These are phyloP conservation scores for Kryptolebias ocellatus DNA, from an alignment of 2,797 vertebrate genomes.

Conservation along the genomic window DNA sequence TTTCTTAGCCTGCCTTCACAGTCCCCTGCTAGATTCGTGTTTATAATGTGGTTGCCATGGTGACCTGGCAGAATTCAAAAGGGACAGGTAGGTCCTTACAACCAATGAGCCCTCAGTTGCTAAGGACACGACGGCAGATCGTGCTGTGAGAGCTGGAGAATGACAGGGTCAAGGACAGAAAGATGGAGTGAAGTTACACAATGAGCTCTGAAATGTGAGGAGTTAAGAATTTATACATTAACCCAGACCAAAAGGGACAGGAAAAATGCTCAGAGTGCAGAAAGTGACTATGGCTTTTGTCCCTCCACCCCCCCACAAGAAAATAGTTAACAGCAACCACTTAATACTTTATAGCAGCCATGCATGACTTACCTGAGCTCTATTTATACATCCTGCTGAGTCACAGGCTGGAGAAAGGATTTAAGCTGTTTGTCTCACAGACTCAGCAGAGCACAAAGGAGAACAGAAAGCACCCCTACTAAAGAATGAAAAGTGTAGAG, in stretches of 20 bases:
- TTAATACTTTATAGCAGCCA: slow-evolving; percentile 38
- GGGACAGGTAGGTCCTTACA: slow-evolving; percentile 67
- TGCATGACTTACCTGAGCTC: slow-evolving; percentile 55
- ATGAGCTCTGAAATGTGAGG: slow-evolving; percentile 3
- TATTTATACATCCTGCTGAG: slow-evolving; percentile 58
- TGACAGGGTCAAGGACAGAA: slow-evolving; percentile 44
- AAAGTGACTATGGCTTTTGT: slow-evolving; percentile 2
- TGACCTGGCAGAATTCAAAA: slow-evolving; percentile 62
- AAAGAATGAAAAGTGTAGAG: slow-evolving; percentile 9
- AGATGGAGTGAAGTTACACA: slow-evolving; percentile 12
- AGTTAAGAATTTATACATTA: not conserved
- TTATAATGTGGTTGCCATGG: slow-evolving; percentile 74
- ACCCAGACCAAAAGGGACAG: slow-evolving; percentile 12
- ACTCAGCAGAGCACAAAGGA: slow-evolving; percentile 45
- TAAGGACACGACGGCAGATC: slow-evolving; percentile 62
- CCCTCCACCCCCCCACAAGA: not conserved
- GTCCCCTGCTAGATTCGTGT: slow-evolving; percentile 53
- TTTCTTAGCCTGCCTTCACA: slow-evolving; percentile 45
- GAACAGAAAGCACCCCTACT: slow-evolving; percentile 21
- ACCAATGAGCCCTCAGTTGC: slow-evolving; percentile 76
- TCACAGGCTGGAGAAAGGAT: slow-evolving; percentile 42
- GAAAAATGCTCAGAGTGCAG: not conserved
- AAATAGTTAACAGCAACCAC: slow-evolving; percentile 24
- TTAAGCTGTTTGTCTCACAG: slow-evolving; percentile 49
- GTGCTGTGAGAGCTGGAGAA: slow-evolving; percentile 50